Evolutionary conservation across 2,888 invertebrate species (phyloP), one percentile per base, ranked within the genome.

Genomic region (Heteropelma amictum): DNA sequence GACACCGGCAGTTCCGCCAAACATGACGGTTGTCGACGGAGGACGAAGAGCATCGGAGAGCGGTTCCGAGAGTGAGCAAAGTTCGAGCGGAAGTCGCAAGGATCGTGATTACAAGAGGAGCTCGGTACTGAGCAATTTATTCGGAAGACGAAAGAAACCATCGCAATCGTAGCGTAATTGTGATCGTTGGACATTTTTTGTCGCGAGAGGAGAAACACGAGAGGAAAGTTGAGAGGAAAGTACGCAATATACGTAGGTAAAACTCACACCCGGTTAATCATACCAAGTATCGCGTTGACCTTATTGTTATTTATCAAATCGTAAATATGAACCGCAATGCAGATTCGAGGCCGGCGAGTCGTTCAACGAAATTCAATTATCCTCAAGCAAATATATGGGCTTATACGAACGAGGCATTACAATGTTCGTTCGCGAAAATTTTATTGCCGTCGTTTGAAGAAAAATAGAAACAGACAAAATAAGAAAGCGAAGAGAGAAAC

Each of bases 61-160:
- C 76, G 88, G 89, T 17, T 89, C 89, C 5, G 89, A 89, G 74
- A 88, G 88, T 73, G 89, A 89, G 69, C 88, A 89, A 86, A 88
- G 90, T 85, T 78, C 78, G 82, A 80, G 89, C 84, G 82, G 87
- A 63, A 84, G 82, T 68, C 84, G 89, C 7, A 88, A 88, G 68
- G 89, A 88, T 68, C 86, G 89, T 1, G 89, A 89, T 78, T 85
- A 84, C 70, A 89, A 88, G 69, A 82, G 87, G 67, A 87, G 84
- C 77, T 89, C 88, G 26, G 89, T 89, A 14, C 69, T 89, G 56
- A 88, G 88, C 63, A 89, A 88, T 76, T 76, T 89, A 21, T 89
- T 89, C 61, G 86, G 89, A 26, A 84, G 88, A 72, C 83, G 87
- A 63, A 89, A 88, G 77, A 89, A 89, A 65, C 85, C 88, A 14